Conservation (phyloP, 2,888 invertebrate species). For the Teleiodes luculella region DNA sequence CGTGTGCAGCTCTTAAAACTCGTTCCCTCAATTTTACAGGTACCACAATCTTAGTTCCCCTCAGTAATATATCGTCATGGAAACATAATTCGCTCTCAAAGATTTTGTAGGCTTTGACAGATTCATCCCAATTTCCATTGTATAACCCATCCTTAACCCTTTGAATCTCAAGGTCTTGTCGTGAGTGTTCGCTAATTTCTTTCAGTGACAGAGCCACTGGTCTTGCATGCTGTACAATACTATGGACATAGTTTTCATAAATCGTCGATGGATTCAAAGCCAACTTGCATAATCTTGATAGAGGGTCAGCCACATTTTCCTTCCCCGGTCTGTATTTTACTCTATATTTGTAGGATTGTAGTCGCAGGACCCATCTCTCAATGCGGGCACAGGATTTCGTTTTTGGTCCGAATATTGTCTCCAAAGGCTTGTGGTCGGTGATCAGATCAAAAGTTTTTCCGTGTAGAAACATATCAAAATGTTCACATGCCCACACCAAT, state of each 20-base stretch:
- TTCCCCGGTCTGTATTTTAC: conserved; percentile 33
- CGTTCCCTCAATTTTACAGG: conserved; percentile 17
- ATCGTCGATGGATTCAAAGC: background rate
- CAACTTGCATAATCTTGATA: conserved; percentile 22
- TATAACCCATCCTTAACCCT: background rate
- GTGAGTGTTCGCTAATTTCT: background rate
- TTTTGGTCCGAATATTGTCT: no score
- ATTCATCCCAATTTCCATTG: background rate
- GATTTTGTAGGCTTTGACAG: background rate
- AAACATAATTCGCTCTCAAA: conserved; percentile 3
- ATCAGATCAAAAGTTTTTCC: conserved; percentile 31
- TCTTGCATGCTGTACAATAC: background rate
- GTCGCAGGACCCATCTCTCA: conserved; percentile 34
- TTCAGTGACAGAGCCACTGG: background rate
- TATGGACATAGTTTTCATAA: background rate
- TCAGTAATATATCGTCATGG: conserved; percentile 18
- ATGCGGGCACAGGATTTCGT: conserved; percentile 38
- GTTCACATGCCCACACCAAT: no score
- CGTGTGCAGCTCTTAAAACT: conserved; percentile 27
- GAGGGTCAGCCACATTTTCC: conserved; percentile 32
- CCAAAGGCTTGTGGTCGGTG: conserved; percentile 31
- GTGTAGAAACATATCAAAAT: conserved; percentile 26
- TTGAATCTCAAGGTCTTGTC: background rate
- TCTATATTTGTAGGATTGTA: conserved; percentile 33
- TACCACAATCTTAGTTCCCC: conserved; percentile 25